Percentiles rank a stretch among this genome's conserved stretches.
These are phyloP conservation scores for Diachrysia chrysitis DNA, from an alignment of 2,888 invertebrate species.

Conservation along the genomic window DNA sequence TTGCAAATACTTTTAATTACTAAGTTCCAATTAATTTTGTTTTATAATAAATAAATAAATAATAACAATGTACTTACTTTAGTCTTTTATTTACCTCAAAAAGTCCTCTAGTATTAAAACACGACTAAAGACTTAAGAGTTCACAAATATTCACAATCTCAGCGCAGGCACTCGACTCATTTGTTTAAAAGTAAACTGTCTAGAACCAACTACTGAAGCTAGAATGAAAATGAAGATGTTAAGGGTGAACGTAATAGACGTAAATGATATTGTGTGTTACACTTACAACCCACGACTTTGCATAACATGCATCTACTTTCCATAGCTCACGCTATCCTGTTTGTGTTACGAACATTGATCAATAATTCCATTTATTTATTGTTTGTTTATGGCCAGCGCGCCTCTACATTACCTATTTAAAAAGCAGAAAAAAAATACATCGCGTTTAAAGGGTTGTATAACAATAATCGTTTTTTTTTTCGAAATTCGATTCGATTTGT, in stretches of 20 bases:
- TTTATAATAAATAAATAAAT: too few species aligned
- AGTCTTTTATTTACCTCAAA: too few species aligned
- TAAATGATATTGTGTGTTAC: slow-evolving; percentile 16
- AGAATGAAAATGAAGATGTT: background rate
- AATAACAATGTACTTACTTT: too few species aligned
- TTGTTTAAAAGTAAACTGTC: background rate
- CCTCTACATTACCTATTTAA: slow-evolving; percentile 25
- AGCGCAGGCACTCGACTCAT: background rate
- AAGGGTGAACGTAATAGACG: background rate
- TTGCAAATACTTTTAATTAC: too few species aligned
- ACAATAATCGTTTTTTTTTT: background rate
- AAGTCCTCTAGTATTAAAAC: too few species aligned
- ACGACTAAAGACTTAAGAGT: too few species aligned
- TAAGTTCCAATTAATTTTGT: too few species aligned
- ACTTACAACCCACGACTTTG: slow-evolving; percentile 16
- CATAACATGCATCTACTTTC: slow-evolving; percentile 24
- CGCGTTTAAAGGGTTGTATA: background rate
- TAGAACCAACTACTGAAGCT: background rate
- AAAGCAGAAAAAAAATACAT: slow-evolving; percentile 18
- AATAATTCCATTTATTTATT: slow-evolving; percentile 60
- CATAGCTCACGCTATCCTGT: slow-evolving; percentile 49
- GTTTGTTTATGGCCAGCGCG: slow-evolving; percentile 48
- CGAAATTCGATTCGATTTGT: background rate
- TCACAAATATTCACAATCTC: too few species aligned
- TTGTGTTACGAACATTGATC: slow-evolving; percentile 46